Percentiles rank a stretch among this genome's conserved stretches.
Evolutionary conservation across 2,797 vertebrate genomes (phyloP).

Genomic region (Danio tinwini): DNA sequence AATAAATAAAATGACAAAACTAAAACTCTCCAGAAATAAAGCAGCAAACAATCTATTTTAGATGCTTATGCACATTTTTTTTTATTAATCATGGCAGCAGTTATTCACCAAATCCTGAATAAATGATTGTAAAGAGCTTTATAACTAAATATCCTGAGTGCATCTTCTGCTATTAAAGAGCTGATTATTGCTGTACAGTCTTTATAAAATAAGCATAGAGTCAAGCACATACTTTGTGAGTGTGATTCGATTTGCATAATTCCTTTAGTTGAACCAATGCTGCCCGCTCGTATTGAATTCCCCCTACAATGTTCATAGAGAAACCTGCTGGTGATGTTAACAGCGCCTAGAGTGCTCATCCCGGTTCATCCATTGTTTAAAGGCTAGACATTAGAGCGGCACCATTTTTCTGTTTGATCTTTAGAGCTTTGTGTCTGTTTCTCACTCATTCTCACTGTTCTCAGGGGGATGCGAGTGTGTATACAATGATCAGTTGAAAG

Average conservation of each 20-base stretch:
- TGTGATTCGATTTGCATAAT: conserved; percentile 23
- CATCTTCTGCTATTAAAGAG: neutral
- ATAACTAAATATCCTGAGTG: neutral
- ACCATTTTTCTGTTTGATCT: conserved; percentile 18
- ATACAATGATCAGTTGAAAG: conserved; percentile 41
- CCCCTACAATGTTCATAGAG: neutral
- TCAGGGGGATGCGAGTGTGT: conserved; percentile 17
- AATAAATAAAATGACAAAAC: no score
- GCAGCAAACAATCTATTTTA: no score
- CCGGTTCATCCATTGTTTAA: neutral
- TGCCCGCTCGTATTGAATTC: neutral
- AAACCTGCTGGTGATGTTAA: neutral
- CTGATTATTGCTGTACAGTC: neutral
- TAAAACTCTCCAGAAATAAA: no score
- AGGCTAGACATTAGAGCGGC: neutral
- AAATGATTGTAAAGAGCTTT: neutral
- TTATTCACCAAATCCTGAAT: neutral
- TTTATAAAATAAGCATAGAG: neutral
- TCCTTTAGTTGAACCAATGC: neutral
- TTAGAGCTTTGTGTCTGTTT: conserved; percentile 37
- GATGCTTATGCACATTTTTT: neutral
- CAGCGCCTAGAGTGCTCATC: neutral
- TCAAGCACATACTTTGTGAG: conserved; percentile 3
- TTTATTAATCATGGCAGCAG: neutral
- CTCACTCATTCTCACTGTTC: conserved; percentile 50